Evolutionary conservation across 1,140 invertebrate genomes (phyloP).

Genomic region (Psix sp.): DNA sequence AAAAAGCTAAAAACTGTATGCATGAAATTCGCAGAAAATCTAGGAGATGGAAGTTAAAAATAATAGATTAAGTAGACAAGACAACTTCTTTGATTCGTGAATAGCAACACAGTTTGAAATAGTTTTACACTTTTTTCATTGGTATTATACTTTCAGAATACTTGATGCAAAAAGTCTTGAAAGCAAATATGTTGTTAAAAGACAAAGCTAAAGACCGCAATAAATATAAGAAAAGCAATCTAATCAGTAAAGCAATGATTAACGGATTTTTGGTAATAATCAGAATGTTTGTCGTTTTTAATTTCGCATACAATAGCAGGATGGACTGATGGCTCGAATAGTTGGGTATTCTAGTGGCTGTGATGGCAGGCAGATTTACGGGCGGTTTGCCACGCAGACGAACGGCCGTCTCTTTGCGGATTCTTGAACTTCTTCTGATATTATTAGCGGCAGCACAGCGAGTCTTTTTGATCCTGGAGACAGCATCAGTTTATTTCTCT

Average conservation of each 20-base stretch:
- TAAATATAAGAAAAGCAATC: constrained; percentile 13
- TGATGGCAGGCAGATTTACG: constrained; percentile 75
- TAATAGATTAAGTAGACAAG: too few relatives aligned
- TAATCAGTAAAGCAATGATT: constrained; percentile 37
- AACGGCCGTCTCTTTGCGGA: constrained; percentile 72
- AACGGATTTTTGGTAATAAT: constrained; percentile 39
- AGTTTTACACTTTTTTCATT: too few relatives aligned
- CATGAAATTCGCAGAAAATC: too few relatives aligned
- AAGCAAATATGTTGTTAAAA: too few relatives aligned
- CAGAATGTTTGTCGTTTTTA: constrained; percentile 44
- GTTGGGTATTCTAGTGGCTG: constrained; percentile 66
- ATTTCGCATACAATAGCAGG: constrained; percentile 57
- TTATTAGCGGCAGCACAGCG: constrained; percentile 74
- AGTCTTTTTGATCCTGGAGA: constrained; percentile 72
- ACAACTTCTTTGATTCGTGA: too few relatives aligned
- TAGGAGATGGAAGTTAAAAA: too few relatives aligned
- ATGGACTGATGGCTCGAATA: constrained; percentile 51
- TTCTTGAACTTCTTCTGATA: constrained; percentile 74
- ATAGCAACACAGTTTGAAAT: too few relatives aligned
- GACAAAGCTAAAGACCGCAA: neutral
- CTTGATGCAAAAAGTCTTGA: too few relatives aligned
- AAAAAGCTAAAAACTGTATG: too few relatives aligned
- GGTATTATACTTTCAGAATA: too few relatives aligned
- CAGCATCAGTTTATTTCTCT: constrained; percentile 52
- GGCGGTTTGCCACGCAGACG: constrained; percentile 72